Evolutionary conservation across 2,797 vertebrate species (phyloP).

Genomic region (Choloepus didactylus): DNA sequence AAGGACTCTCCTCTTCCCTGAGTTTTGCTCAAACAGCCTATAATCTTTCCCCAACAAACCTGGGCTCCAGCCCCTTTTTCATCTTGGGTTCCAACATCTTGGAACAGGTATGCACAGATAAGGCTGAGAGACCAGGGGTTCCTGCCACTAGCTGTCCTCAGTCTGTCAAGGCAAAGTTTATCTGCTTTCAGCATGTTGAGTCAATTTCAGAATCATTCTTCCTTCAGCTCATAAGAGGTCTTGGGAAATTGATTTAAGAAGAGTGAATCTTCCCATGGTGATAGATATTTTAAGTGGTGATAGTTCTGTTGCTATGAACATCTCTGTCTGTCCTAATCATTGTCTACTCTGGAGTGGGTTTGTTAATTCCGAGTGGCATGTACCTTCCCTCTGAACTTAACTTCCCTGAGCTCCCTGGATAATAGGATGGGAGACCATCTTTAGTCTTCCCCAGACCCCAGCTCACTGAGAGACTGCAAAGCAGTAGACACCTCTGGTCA

Average conservation of each 20-base stretch:
- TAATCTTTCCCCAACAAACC: background rate
- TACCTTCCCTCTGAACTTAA: conserved; percentile 33
- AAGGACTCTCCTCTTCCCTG: background rate
- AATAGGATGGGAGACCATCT: background rate
- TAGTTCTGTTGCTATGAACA: conserved; percentile 20
- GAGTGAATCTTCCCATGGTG: background rate
- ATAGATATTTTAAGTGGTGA: background rate
- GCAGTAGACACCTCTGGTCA: background rate
- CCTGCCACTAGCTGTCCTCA: background rate
- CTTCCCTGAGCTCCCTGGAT: background rate
- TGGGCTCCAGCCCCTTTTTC: background rate
- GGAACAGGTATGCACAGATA: background rate
- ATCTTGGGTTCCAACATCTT: background rate
- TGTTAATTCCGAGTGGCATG: conserved; percentile 53
- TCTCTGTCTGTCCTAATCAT: background rate
- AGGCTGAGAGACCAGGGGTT: background rate
- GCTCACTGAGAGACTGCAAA: background rate
- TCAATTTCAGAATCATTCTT: background rate
- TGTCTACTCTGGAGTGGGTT: background rate
- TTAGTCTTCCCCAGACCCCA: background rate
- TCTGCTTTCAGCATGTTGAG: background rate
- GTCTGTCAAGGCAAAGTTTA: background rate
- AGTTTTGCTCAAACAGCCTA: background rate
- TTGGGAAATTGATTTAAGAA: background rate
- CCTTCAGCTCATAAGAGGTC: background rate